These are phyloP conservation scores for Platyura marginata DNA, from an alignment of 1,140 invertebrate species.

Conservation along the genomic window DNA sequence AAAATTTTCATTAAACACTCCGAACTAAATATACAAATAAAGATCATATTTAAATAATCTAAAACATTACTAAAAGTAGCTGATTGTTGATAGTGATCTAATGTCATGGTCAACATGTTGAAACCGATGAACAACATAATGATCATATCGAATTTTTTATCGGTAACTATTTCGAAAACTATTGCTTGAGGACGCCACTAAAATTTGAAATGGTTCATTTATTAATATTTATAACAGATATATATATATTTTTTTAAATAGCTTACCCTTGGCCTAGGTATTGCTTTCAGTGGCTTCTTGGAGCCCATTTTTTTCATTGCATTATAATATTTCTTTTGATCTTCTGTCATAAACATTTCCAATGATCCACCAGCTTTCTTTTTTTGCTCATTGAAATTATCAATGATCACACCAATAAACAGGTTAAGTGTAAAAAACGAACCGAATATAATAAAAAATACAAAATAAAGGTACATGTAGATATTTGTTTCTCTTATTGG, in stretches of 20 bases:
- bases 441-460: conserved; percentile 94
- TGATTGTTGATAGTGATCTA: conserved; percentile 87
- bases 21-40: conserved; percentile 94
- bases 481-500: conserved; percentile 86
- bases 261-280: conserved; percentile 82
- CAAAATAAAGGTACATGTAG: conserved; percentile 96
- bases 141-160: conserved; percentile 98
- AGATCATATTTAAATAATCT: conserved; percentile 87
- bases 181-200: conserved; percentile 91
- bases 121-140: conserved; percentile 98
- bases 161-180: conserved; percentile 91
- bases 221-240: not conserved
- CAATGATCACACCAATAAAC: conserved; percentile 96
- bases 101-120: conserved; percentile 97
- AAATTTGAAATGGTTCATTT: conserved; percentile 21
- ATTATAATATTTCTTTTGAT: conserved; percentile 99
- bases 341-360: conserved; percentile 99
- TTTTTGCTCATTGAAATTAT: conserved; percentile 98
- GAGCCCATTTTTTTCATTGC: conserved; percentile 99
- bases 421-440: conserved; percentile 96
- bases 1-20: conserved; percentile 97
- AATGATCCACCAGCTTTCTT: conserved; percentile 95
- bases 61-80: conserved; percentile 65
- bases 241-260: not conserved
- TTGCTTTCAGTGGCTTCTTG: conserved; percentile 94